Evolutionary conservation across 2,888 invertebrate species (phyloP), one percentile per base, ranked within the genome.

Genomic region (Drepana falcataria): DNA sequence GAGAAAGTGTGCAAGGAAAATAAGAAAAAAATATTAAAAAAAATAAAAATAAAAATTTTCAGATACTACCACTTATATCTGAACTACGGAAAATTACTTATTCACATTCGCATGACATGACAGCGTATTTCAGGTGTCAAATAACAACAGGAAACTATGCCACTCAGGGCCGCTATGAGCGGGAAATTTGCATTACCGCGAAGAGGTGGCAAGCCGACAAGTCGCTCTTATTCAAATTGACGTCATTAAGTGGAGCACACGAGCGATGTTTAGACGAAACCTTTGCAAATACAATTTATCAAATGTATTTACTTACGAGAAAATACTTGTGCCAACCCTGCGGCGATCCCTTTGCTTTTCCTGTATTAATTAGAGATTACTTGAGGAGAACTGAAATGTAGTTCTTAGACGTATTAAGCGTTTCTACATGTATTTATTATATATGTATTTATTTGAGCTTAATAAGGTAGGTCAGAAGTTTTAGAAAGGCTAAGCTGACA

Each of bases 191-290:
- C 78, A 75, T 80, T 74, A 75, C 71, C 75, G 68, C 58, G 37
- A 66, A 71, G 67, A 71, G 69, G 71, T 73, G 76, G 63, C 72
- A 75, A 71, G 68, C 71, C 70, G 74, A 73, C 77, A 75, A 74
- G 75, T 69, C 71, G 71, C 73, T 71, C 73, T 74, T 77, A 82
- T 84, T 82, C 79, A 84, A 87, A 86, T 83, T 81, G 79, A 77
- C 71, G 76, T 75, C 75, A 83, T 85, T 85, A 85, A 79, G 71
- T 71, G 71, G 65, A 69, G 73, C 63, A 68, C 73, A 75, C 70
- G 65, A 53, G 54, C 21, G 21, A 58, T 57, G 59, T 61, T 67
- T 65, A 74, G 69, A 68, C 60, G 69, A 65, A 64, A 67, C 68
- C 64, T 69, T 65, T 56, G 60, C 68, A 73, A 73, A 79, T 72